These are phyloP conservation scores for Actias luna DNA, from an alignment of 2,888 invertebrate species.

Conservation along the genomic window DNA sequence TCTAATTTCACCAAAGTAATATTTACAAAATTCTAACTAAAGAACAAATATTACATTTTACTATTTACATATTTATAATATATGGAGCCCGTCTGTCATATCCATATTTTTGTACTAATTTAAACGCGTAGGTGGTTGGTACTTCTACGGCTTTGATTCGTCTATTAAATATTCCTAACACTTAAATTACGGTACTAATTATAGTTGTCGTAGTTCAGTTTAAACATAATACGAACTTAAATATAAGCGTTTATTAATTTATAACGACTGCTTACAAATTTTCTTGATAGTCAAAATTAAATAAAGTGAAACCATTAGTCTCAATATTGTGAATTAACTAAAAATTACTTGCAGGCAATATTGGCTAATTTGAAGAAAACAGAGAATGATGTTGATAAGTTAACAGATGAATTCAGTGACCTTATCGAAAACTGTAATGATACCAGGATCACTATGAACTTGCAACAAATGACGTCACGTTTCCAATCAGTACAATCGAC, in stretches of 20 bases:
- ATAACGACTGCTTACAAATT: slow-evolving; percentile 9
- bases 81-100: slow-evolving; percentile 21
- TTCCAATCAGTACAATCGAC: slow-evolving; percentile 95
- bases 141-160: slow-evolving; percentile 39
- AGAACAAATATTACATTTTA: slow-evolving; percentile 12
- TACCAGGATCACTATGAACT: slow-evolving; percentile 91
- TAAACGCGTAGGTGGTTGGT: slow-evolving; percentile 47
- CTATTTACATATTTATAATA: slow-evolving; percentile 26
- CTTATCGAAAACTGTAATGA: slow-evolving; percentile 93
- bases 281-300: neutral
- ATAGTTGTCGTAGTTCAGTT: slow-evolving; percentile 74
- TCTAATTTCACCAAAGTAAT: slow-evolving; percentile 61
- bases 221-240: slow-evolving; percentile 36
- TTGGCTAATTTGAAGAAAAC: slow-evolving; percentile 90
- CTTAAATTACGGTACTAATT: slow-evolving; percentile 56
- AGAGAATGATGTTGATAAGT: slow-evolving; percentile 92
- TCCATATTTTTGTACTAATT: slow-evolving; percentile 45
- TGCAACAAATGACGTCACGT: slow-evolving; percentile 94
- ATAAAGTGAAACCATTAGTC: neutral
- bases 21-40: slow-evolving; percentile 46
- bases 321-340: neutral
- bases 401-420: slow-evolving; percentile 92
- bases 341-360: slow-evolving; percentile 82
- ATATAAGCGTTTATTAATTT: slow-evolving; percentile 19
- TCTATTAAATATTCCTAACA: slow-evolving; percentile 31